These are phyloP conservation scores for Holacanthus passer DNA, from an alignment of 2,113 vertebrate species.

Conservation along the genomic window DNA sequence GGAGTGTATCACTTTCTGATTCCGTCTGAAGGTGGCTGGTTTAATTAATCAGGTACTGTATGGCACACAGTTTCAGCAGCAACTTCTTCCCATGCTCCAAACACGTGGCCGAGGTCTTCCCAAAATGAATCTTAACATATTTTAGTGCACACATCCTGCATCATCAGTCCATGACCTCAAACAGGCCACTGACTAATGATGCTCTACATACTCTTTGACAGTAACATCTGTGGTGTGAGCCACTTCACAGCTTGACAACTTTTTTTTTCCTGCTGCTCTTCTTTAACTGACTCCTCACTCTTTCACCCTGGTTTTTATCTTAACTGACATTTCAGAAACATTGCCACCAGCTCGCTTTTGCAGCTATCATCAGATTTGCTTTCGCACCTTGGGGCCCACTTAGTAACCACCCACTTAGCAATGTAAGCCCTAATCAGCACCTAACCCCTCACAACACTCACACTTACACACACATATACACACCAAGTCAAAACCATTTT, in stretches of 20 bases:
- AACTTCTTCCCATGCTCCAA: background rate
- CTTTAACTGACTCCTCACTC: conserved; percentile 51
- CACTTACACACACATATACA: background rate
- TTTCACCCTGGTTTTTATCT: conserved; percentile 61
- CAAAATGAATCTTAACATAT: background rate
- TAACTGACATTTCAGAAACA: conserved; percentile 70
- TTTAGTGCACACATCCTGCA: conserved; percentile 43
- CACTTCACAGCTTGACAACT: conserved; percentile 55
- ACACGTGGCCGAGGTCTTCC: conserved; percentile 1
- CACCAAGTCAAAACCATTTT: conserved; percentile 48
- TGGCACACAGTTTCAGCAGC: background rate
- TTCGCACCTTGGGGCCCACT: conserved; percentile 62
- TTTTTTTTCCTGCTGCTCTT: conserved; percentile 16
- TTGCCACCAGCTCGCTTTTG: conserved; percentile 50
- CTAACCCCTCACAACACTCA: conserved; percentile 3
- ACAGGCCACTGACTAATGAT: conserved; percentile 51
- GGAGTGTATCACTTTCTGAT: background rate
- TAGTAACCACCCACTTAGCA: conserved; percentile 58
- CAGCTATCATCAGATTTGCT: conserved; percentile 75
- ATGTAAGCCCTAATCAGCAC: conserved; percentile 55
- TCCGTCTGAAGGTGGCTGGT: background rate
- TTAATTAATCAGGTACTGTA: background rate
- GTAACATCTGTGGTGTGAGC: conserved; percentile 56
- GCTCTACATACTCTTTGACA: conserved; percentile 43
- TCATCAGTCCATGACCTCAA: conserved; percentile 40